phyloP scores from a whole-genome alignment of 2,797 vertebrate genomes.

The Hafferia zeledoni region DNA sequence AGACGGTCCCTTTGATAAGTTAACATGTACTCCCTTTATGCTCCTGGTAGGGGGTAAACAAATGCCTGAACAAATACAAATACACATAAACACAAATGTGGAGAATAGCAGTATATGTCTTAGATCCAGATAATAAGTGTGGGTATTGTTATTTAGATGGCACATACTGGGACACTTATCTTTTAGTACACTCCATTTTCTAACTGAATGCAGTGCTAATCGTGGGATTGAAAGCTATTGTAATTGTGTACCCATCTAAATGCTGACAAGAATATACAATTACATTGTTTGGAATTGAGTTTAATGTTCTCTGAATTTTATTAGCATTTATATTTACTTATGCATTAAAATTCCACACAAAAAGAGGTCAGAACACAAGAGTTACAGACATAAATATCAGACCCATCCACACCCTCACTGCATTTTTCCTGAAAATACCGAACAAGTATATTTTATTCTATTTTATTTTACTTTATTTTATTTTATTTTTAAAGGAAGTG shows the following conservation, averaged over 20 bases:
- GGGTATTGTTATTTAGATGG: constrained; percentile 80
- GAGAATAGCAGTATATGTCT: constrained; percentile 74
- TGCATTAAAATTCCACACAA: constrained; percentile 73
- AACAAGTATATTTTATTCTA: constrained; percentile 56
- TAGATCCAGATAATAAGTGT: constrained; percentile 77
- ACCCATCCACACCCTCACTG: constrained; percentile 14
- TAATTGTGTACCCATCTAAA: constrained; percentile 80
- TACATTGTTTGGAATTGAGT: constrained; percentile 78
- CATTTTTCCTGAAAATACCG: constrained; percentile 24
- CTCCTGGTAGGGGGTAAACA: constrained; percentile 75
- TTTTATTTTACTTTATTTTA: background rate
- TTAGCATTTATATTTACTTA: constrained; percentile 79
- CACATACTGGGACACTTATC: constrained; percentile 80
- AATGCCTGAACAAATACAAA: constrained; percentile 77
- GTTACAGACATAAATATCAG: constrained; percentile 60
- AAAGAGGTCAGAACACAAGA: constrained; percentile 62
- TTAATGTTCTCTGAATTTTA: constrained; percentile 77
- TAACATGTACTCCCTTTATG: constrained; percentile 77
- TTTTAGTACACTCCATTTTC: constrained; percentile 81
- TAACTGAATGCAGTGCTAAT: constrained; percentile 78
- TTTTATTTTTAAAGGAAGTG: constrained; percentile 36
- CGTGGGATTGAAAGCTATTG: constrained; percentile 76
- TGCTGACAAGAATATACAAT: constrained; percentile 80
- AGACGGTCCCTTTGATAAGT: constrained; percentile 77
- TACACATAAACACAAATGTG: constrained; percentile 72